Percentiles rank a stretch among this genome's conserved stretches.
Evolutionary conservation across 2,797 vertebrate genomes (phyloP).

Genomic region (Serranus cabrilla): DNA sequence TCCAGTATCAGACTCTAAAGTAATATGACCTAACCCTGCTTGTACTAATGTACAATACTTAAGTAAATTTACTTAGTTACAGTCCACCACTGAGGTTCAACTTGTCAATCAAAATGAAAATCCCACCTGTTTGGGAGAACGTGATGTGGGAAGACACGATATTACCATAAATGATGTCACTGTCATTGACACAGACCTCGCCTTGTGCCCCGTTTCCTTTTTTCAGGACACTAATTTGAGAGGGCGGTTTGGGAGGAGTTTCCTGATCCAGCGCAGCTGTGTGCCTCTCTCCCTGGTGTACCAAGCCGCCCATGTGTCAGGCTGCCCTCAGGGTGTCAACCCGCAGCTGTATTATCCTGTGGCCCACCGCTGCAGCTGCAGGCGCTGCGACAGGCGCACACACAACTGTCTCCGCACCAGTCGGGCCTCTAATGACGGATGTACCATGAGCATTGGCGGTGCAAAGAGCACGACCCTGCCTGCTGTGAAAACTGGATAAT

Average conservation of each 20-base stretch:
- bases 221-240: conserved; percentile 90
- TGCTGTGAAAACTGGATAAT: conserved; percentile 29
- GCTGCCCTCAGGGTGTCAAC: conserved; percentile 86
- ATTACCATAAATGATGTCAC: too few relatives aligned
- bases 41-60: too few relatives aligned
- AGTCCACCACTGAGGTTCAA: too few relatives aligned
- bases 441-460: conserved; percentile 20
- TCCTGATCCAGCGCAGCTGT: conserved; percentile 89
- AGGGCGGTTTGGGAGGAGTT: conserved; percentile 85
- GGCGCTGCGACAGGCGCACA: conserved; percentile 88
- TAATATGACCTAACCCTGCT: too few relatives aligned
- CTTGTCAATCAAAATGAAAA: too few relatives aligned
- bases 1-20: too few relatives aligned
- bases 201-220: not conserved
- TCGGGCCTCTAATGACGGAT: conserved; percentile 50
- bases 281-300: conserved; percentile 89
- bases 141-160: too few relatives aligned
- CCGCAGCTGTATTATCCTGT: conserved; percentile 89
- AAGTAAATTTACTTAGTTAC: too few relatives aligned
- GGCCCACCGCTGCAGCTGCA: conserved; percentile 88
- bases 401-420: conserved; percentile 86
- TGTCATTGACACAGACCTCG: too few relatives aligned
- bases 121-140: too few relatives aligned
- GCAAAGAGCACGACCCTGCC: not conserved
- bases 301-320: conserved; percentile 83